Evolutionary conservation across 2,888 invertebrate genomes (phyloP).

Genomic region (Pogonocherus hispidulus): DNA sequence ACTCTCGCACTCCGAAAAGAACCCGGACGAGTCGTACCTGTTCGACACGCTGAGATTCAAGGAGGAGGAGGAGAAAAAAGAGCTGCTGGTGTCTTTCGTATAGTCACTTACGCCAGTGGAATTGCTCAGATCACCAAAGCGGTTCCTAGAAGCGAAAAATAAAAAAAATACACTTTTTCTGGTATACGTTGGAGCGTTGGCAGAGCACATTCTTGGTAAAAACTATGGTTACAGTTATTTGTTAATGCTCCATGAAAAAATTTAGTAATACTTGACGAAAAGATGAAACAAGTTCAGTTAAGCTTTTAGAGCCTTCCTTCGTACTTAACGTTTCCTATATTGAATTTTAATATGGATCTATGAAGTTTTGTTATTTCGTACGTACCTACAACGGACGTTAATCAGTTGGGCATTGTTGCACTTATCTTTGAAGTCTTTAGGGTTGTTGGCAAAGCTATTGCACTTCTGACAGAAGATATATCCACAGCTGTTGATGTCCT

Average conservation of each 20-base stretch:
- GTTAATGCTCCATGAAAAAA: too few relatives aligned
- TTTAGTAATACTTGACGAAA: too few relatives aligned
- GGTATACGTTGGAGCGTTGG: too few relatives aligned
- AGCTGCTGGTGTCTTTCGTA: slow-evolving; percentile 39
- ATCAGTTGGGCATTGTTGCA: slow-evolving; percentile 55
- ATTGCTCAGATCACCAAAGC: slow-evolving; percentile 51
- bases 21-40: slow-evolving; percentile 49
- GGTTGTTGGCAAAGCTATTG: slow-evolving; percentile 59
- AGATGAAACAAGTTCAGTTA: too few relatives aligned
- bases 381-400: slow-evolving; percentile 27
- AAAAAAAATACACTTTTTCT: too few relatives aligned
- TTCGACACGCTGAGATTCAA: slow-evolving; percentile 38
- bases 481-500: slow-evolving; percentile 58
- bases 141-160: slow-evolving; percentile 31
- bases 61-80: slow-evolving; percentile 44
- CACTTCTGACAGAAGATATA: slow-evolving; percentile 64
- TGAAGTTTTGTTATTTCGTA: too few relatives aligned
- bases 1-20: slow-evolving; percentile 53
- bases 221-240: too few relatives aligned
- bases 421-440: slow-evolving; percentile 62
- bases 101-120: slow-evolving; percentile 43
- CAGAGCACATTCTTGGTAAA: too few relatives aligned
- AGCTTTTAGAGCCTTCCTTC: too few relatives aligned
- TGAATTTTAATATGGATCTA: too few relatives aligned
- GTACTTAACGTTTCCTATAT: too few relatives aligned